Evolutionary conservation across 2,797 vertebrate genomes (phyloP), one percentile per base, ranked within the genome.

Genomic region (Merluccius polli): DNA sequence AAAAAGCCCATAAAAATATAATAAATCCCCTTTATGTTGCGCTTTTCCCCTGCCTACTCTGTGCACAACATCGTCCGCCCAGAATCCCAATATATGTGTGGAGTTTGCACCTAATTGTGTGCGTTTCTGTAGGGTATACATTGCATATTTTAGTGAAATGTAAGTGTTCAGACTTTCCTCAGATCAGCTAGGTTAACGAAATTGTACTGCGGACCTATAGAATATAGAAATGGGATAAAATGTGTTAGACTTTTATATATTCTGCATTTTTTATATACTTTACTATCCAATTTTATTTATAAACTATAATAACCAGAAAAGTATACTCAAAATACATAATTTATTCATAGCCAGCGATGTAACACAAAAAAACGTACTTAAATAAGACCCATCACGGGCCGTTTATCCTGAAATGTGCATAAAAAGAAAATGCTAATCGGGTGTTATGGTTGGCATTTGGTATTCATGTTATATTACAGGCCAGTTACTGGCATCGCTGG

Each of bases 31-130:
- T 48, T 48, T 12, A 41, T 41, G 44, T 48, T 48, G 16, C 15
- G 15, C 16, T 48, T 48, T 48, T 36, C 1, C 0, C 18, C 75
- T 75, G 74, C 44, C 72, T 59, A n/a, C 27, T 79, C 79, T 10
- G 63, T 29, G 21, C 70, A 79, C 79, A 84, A 76, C 81, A 81
- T 73, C 73, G 73, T 27, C 77, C 52, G 74, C 79, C 79, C 83
- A 86, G 79, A 77, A 84, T 86, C 81, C 86, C 81, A 4, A 32
- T 75, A 81, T 80, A 82, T 78, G 38, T 77, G 32, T 68, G 71
- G 74, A 69, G 38, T 74, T 78, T 78, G 75, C 32, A 81, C 80
- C 38, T 79, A 85, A 79, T 77, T 76, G 73, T 82, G 76, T 72
- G 79, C 68, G 33, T 76, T 36, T 75, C 65, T 77, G 41, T 33